Evolutionary conservation across 2,797 vertebrate species (phyloP).

Genomic region (Ctenopoma kingsleyae): DNA sequence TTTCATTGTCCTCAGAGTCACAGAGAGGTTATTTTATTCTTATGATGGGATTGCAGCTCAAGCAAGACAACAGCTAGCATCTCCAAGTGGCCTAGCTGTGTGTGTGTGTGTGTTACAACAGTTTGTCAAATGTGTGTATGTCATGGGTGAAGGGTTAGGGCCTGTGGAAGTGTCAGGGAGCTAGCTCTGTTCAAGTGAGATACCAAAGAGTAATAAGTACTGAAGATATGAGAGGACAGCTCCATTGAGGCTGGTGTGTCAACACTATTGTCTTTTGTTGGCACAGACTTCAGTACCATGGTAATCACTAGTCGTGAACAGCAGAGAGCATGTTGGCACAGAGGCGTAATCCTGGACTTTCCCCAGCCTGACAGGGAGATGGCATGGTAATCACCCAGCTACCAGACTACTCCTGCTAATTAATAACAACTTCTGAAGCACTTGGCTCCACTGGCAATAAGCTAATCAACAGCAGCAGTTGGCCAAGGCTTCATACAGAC

Average conservation of each 20-base stretch:
- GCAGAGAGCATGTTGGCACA: constrained; percentile 73
- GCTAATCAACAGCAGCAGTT: constrained; percentile 63
- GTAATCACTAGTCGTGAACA: constrained; percentile 70
- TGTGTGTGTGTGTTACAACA: constrained; percentile 6
- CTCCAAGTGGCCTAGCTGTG: constrained; percentile 36
- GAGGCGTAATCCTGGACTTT: constrained; percentile 81
- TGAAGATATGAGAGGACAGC: constrained; percentile 70
- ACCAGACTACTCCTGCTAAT: constrained; percentile 81
- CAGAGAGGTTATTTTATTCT: constrained; percentile 50
- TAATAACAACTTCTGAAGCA: constrained; percentile 81
- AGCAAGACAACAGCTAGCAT: constrained; percentile 52
- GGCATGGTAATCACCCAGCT: constrained; percentile 76
- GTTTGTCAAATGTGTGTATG: constrained; percentile 48
- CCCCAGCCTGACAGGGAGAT: constrained; percentile 73
- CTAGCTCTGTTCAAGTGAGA: constrained; percentile 75
- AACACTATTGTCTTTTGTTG: constrained; percentile 67
- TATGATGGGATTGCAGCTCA: constrained; percentile 41
- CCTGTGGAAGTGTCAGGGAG: constrained; percentile 67
- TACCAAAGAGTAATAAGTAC: constrained; percentile 72
- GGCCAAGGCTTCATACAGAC: constrained; percentile 38
- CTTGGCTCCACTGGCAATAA: constrained; percentile 74
- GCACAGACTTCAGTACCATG: constrained; percentile 64
- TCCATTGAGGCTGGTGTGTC: constrained; percentile 69
- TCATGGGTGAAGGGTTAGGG: constrained; percentile 58
- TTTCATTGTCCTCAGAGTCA: constrained; percentile 52